Conservation (phyloP, 2,797 vertebrate genomes). For the Aphelocoma californica region DNA sequence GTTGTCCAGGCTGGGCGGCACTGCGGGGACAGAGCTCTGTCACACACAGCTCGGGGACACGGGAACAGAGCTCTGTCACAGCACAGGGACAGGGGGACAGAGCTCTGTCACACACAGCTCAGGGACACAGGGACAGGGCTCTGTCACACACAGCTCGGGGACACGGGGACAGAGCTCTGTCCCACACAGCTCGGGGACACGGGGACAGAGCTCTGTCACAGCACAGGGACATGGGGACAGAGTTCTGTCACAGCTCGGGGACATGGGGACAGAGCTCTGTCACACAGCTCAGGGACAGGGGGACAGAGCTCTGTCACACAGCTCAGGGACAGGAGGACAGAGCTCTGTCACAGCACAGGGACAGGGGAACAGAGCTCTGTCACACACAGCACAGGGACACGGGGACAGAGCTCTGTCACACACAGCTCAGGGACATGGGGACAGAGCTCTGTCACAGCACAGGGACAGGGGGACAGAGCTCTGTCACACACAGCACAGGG, state of each 20-base stretch:
- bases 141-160: background rate
- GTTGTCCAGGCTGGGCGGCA: slow-evolving; percentile 88
- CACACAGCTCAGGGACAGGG: no score
- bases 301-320: background rate
- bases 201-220: background rate
- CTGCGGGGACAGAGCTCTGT: slow-evolving; percentile 65
- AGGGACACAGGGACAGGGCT: no score
- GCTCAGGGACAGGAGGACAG: no score
- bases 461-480: background rate
- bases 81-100: background rate
- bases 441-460: no score
- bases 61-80: background rate
- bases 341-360: background rate
- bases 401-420: background rate
- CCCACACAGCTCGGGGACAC: background rate
- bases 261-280: background rate
- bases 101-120: background rate
- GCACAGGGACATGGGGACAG: background rate
- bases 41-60: background rate
- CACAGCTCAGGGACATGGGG: background rate
- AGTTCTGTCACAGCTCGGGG: background rate
- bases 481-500: background rate
- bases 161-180: background rate
- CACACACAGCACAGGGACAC: no score
- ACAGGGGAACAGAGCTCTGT: no score